Percentiles rank a stretch among this genome's conserved stretches.
These are phyloP conservation scores for Dreissena rostriformis DNA, from an alignment of 1,140 invertebrate genomes.

Conservation along the genomic window DNA sequence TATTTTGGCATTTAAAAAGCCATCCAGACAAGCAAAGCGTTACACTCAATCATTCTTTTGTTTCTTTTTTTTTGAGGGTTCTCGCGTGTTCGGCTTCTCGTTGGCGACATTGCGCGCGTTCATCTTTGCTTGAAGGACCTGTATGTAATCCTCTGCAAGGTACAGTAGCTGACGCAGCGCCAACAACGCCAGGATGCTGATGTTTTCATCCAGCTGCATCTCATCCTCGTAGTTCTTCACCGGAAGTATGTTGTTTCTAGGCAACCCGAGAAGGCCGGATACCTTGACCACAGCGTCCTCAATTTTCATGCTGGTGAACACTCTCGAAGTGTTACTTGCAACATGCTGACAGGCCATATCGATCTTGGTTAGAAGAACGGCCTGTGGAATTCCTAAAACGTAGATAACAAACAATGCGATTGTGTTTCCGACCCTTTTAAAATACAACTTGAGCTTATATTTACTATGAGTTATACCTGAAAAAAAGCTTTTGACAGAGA, in stretches of 20 bases:
- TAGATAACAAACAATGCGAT: neutral
- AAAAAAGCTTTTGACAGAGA: too few species aligned
- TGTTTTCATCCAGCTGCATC: slow-evolving; percentile 20
- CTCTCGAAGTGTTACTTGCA: neutral
- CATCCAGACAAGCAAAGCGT: too few species aligned
- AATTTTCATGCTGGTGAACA: slow-evolving; percentile 13
- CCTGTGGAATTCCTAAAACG: slow-evolving; percentile 34
- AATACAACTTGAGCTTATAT: too few species aligned
- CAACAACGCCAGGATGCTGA: slow-evolving; percentile 29
- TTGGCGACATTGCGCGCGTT: too few species aligned
- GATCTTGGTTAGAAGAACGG: slow-evolving; percentile 47
- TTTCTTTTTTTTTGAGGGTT: too few species aligned
- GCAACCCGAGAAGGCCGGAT: slow-evolving; percentile 32
- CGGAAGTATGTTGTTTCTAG: slow-evolving; percentile 38
- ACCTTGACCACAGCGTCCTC: slow-evolving; percentile 26
- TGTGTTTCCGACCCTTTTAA: too few species aligned
- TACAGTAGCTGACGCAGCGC: slow-evolving; percentile 19
- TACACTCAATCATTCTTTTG: too few species aligned
- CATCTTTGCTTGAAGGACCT: neutral
- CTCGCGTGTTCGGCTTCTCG: too few species aligned
- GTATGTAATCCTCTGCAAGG: slow-evolving; percentile 38
- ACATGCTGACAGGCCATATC: slow-evolving; percentile 22
- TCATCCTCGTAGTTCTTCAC: slow-evolving; percentile 50
- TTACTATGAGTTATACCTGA: too few species aligned
- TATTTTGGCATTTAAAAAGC: too few species aligned